Evolutionary conservation across 2,888 invertebrate genomes (phyloP).

Genomic region (Elaeidobius kamerunicus): DNA sequence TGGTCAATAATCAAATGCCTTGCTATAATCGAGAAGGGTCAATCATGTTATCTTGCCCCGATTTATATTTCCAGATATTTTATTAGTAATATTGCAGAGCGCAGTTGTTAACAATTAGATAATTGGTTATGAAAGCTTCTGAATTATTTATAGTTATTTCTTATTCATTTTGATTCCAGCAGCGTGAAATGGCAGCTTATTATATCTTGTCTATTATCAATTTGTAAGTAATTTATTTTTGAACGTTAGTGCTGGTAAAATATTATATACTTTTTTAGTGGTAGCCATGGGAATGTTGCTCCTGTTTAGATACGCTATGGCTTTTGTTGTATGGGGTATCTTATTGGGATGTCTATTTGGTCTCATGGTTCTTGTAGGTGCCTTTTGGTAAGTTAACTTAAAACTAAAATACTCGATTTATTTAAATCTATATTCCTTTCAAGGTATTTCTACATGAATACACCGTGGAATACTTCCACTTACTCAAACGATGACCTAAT

Average conservation of each 20-base stretch:
- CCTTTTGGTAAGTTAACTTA: conserved; percentile 30
- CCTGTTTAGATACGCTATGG: conserved; percentile 32
- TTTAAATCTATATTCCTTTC: background rate
- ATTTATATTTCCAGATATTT: too few species aligned
- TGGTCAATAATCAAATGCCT: too few species aligned
- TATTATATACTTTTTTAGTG: conserved; percentile 22
- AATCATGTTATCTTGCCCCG: too few species aligned
- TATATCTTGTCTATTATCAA: conserved; percentile 32
- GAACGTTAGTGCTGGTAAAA: background rate
- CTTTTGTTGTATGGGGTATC: conserved; percentile 35
- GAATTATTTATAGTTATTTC: too few species aligned
- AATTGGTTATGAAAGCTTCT: too few species aligned
- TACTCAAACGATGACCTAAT: too few species aligned
- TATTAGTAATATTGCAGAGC: too few species aligned
- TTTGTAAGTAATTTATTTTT: conserved; percentile 30
- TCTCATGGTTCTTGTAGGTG: conserved; percentile 13
- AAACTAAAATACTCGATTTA: background rate
- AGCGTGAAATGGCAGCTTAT: conserved; percentile 34
- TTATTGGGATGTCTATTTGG: conserved; percentile 28
- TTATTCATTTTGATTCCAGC: too few species aligned
- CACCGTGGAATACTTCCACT: too few species aligned
- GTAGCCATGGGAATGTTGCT: conserved; percentile 32
- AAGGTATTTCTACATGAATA: conserved; percentile 21
- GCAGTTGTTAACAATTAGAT: too few species aligned
- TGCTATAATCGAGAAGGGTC: too few species aligned